Evolutionary conservation across 1,140 invertebrate species (phyloP).

Genomic region (Trichonephila clavipes): DNA sequence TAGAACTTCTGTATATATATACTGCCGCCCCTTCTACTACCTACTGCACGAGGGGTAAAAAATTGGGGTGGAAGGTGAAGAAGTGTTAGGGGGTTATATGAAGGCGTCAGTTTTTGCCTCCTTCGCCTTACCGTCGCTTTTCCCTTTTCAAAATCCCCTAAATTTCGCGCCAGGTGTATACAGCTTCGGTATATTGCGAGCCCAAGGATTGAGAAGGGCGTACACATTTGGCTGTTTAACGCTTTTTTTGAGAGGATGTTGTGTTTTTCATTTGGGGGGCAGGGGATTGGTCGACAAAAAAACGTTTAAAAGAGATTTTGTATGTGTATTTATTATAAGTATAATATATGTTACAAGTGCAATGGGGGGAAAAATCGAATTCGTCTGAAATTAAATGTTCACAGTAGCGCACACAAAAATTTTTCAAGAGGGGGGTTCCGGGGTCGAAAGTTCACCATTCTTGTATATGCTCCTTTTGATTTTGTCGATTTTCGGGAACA

Average conservation of each 20-base stretch:
- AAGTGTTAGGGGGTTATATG: constrained; percentile 22
- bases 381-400: too few relatives aligned
- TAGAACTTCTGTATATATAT: constrained; percentile 19
- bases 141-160: constrained; percentile 20
- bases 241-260: neutral
- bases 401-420: too few relatives aligned
- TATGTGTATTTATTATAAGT: too few relatives aligned
- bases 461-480: too few relatives aligned
- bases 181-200: neutral
- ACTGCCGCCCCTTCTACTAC: constrained; percentile 36
- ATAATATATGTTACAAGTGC: too few relatives aligned
- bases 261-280: neutral
- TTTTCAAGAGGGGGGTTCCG: too few relatives aligned
- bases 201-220: neutral
- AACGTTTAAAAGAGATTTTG: too few relatives aligned
- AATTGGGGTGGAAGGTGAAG: neutral
- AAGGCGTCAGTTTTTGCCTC: constrained; percentile 22
- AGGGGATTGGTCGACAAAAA: too few relatives aligned
- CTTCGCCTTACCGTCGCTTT: neutral
- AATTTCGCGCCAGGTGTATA: constrained; percentile 75
- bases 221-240: constrained; percentile 13
- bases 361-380: too few relatives aligned
- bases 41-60: constrained; percentile 1
- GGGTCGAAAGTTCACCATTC: too few relatives aligned
- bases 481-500: too few relatives aligned